Evolutionary conservation across 2,113 vertebrate species (phyloP), one percentile per base, ranked within the genome.

Genomic region (Eonycteris spelaea): DNA sequence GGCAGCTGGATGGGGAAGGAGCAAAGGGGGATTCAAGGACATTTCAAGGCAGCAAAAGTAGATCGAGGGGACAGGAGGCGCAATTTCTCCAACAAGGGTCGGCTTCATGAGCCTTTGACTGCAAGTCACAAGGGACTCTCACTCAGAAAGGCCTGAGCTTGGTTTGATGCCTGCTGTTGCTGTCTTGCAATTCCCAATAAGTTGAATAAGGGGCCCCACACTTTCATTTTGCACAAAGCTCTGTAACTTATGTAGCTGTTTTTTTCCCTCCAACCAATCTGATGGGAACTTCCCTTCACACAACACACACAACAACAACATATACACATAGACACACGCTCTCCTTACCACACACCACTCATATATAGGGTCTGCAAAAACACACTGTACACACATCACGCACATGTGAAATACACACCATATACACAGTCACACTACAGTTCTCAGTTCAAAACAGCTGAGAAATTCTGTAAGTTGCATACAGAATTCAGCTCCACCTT

Each of bases 51-150:
- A 57, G 19, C 43, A 38, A 22, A 26, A 38, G 22, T 74, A 24
- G 57, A 18, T 6, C 24, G 61, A 63, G 55, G 12, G 30, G 55
- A 26, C 22, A 35, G 19, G 38, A 53, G 26, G 24, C 5, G 7
- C 2, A 1, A 5, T 28, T 12, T 43, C 80, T 77, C 43, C 38
- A 8, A 10, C 10, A 0, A 0, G 10, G 43, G 13, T 43, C 1
- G 0, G 26, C n/a, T 21, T 24, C 8, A 0, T 1, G 21, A 77
- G 30, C 1, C 0, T 18, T 22, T 5, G 1, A 22, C n/a, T 59
- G 11, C 16, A 51, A 2, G 5, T 53, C 88, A 26, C 35, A 12
- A 9, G 13, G 35, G 55, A 18, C 57, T 13, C 65, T 12, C 0
- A 0, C 40, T 90, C 94, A 93, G 83, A 61, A 57, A 55, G 79